Base-by-base conservation (phyloP, 1,140 invertebrate genomes). In the Zaprionus taronus region DNA sequence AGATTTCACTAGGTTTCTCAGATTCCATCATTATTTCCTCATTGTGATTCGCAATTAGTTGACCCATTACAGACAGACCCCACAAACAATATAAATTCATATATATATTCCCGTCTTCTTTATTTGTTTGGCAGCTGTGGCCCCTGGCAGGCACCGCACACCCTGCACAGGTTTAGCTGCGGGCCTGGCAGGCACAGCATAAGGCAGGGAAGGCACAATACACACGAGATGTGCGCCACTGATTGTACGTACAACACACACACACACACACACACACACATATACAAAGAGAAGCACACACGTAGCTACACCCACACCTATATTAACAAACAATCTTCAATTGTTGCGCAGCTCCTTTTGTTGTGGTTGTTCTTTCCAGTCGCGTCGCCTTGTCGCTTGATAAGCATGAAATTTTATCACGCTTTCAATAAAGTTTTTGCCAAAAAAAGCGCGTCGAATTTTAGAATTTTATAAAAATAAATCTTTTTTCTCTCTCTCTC, bases 401-500 rank as follows among this genome's bases (percentile, higher is more conserved):
- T 78, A 78, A 78, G 63, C 65, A 66, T 73, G 41, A 70, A 77
- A 86, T 86, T 86, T 85, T 81, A 75, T 56, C 83, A 86, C 83
- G 83, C 77, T 83, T 86, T 86, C 83, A 86, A 86, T 86, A 89
- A 90, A 84, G 79, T 80, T 77, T 74, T 65, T 2, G 22, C 47
- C 6, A 55, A 69, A 78, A 69, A 78, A 78, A 69, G 58, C 65
- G 75, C 67, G 47, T 64, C 76, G 20, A 57, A 72, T 66, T 41
- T 76, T 41, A 28, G 53, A 66, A 47, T 56, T 24, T 53, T 49
- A 31, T 22, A 49, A 17, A 34, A 44, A 38, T 66, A 36, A 44
- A 34, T n/a, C 34, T 51, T 55, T 72, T 12, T 77, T 58, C 20
- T 20, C 20, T 71, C 57, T 44, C 9, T 7, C 4, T 60, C 68